Base-by-base conservation (phyloP, 2,888 invertebrate genomes). In the Chorisops tibialis region DNA sequence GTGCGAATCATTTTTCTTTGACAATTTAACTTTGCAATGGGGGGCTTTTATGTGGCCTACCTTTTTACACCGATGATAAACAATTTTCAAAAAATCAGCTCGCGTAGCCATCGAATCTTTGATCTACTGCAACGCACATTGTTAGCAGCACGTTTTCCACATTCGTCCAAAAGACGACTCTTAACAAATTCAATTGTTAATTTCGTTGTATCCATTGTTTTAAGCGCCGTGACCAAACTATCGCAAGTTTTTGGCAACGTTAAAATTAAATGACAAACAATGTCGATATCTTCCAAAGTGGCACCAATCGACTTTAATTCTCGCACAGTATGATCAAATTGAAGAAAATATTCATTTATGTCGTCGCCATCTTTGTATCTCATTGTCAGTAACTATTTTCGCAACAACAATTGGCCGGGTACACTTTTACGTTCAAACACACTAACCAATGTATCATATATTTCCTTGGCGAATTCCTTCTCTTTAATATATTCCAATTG, bases 401-500 rank as follows among this genome's bases (percentile, higher is more conserved):
- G 12, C 19, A 48, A 19, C 48, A 48, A 48, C 70, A 37, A 11
- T 37, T 37, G 37, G 11, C 37, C 37, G 9, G 37, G 9, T 9
- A 37, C 37, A 37, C 37, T 67, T 64, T 66, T 68, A 14, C 68
- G 37, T 38, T 67, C 67, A 63, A 70, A 70, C 7, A 65, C 68
- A 9, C 37, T 61, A 52, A n/a, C n/a, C n/a, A n/a, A n/a, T n/a
- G n/a, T n/a, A n/a, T n/a, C n/a, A n/a, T n/a, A n/a, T n/a, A n/a
- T n/a, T n/a, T n/a, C n/a, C n/a, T n/a, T n/a, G n/a, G n/a, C n/a
- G n/a, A n/a, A n/a, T n/a, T n/a, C n/a, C 37, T 63, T 61, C 19
- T 69, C 69, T 61, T 69, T 68, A 4, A 66, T 68, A 30, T 69
- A 70, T 59, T 70, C 69, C 50, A 70, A 54, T 50, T 70, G 68